Base-by-base conservation (phyloP, 2,113 vertebrate genomes). In the Eulemur rufifrons region DNA sequence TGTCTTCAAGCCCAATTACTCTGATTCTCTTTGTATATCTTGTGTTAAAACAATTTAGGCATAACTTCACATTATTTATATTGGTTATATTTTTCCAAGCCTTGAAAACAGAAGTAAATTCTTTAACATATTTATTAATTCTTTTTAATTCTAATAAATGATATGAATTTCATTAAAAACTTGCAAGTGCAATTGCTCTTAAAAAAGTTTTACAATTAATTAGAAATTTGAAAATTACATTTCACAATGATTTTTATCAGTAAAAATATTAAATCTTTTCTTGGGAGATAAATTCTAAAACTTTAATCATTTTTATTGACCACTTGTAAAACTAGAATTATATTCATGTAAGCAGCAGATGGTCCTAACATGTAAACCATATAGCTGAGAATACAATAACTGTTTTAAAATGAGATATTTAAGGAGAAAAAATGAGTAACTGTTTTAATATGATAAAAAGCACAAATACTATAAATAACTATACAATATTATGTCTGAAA, bases 21-120 rank as follows among this genome's bases (percentile, higher is more conserved):
- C 84, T 27, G 3, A 95, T 90, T 90, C 12, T 45, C 2, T 77
- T 47, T 10, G 0, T 13, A 25, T 29, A 25, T n/a, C 1, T 96
- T 80, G 4, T 64, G 18, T 47, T 94, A 8, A 56, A 93, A 84
- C 7, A 83, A 84, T 50, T 97, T 69, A 84, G 42, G 8, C 52
- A 97, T 97, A 82, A 66, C 42, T 94, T 93, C 15, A 89, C 73
- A 34, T 37, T 73, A 80, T 83, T 89, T 86, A n/a, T 66, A 78
- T 94, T 21, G 0, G 0, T 91, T 84, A 23, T 93, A 9, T 45
- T 97, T 45, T 95, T 95, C 34, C 76, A 77, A 86, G 0, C 0
- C 13, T 81, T 64, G 14, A 17, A 84, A 88, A 47, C 8, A 23
- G 27, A 68, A 94, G 1, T 73, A 92, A 94, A 23, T 82, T 92